phyloP scores from a whole-genome alignment of 2,113 vertebrate genomes.

The Paraplagusia blochii region DNA sequence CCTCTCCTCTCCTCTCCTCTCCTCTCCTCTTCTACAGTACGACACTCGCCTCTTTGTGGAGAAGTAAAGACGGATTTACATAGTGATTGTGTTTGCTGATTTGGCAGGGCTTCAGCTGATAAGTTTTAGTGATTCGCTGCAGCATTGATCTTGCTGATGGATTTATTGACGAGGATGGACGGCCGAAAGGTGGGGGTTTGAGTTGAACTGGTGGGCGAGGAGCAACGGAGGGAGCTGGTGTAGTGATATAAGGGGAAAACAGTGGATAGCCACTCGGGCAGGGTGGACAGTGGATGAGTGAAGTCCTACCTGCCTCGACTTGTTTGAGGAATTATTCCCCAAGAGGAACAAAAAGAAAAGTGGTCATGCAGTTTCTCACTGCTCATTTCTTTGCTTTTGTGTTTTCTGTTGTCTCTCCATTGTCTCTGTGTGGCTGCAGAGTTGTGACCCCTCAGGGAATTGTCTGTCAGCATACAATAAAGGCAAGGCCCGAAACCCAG shows the following conservation, averaged over 20 bases:
- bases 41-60: conserved; percentile 42
- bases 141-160: conserved; percentile 77
- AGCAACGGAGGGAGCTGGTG: conserved; percentile 23
- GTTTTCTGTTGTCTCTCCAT: conserved; percentile 50
- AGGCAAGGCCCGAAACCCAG: conserved; percentile 49
- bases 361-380: conserved; percentile 27
- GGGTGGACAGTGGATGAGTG: conserved; percentile 56
- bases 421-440: conserved; percentile 38
- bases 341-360: conserved; percentile 30
- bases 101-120: conserved; percentile 77
- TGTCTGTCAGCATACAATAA: conserved; percentile 68
- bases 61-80: conserved; percentile 78
- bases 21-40: conserved; percentile 22
- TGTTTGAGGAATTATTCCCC: conserved; percentile 29
- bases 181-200: conserved; percentile 55
- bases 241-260: conserved; percentile 56
- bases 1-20: conserved; percentile 41
- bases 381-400: conserved; percentile 48
- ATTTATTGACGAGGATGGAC: conserved; percentile 75
- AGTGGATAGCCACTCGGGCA: conserved; percentile 53
- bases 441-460: conserved; percentile 60
- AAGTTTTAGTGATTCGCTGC: conserved; percentile 79
- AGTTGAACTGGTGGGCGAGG: conserved; percentile 43
- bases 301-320: conserved; percentile 43
- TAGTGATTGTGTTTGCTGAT: conserved; percentile 83